phyloP scores from a whole-genome alignment of 1,140 invertebrate genomes.

The Drosophila dunni region DNA sequence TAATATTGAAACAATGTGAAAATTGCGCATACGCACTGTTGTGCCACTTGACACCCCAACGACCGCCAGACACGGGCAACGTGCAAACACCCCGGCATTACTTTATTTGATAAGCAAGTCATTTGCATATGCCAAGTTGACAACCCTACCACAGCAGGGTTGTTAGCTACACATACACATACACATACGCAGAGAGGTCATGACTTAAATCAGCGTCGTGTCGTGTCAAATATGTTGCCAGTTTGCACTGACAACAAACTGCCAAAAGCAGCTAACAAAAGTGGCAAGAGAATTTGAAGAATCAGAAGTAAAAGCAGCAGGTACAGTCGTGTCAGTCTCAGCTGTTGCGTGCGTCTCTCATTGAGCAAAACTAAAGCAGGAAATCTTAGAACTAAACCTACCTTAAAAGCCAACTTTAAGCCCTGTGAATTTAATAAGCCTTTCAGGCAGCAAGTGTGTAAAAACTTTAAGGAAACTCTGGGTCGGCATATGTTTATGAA shows the following conservation, averaged over 20 bases:
- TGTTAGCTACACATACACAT: not conserved
- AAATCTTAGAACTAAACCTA: not conserved
- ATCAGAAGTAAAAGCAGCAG: not conserved
- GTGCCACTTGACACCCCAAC: constrained; percentile 52
- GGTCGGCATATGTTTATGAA: constrained; percentile 42
- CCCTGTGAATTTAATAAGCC: not conserved
- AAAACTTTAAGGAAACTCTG: constrained; percentile 7
- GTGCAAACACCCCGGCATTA: constrained; percentile 40
- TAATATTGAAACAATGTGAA: constrained; percentile 83
- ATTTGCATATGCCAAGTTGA: constrained; percentile 77
- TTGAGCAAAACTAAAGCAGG: not conserved
- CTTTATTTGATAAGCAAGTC: constrained; percentile 82
- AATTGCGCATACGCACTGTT: constrained; percentile 81
- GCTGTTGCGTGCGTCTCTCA: not conserved
- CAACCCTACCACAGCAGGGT: constrained; percentile 25
- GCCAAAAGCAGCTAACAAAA: constrained; percentile 18
- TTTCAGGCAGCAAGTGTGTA: not conserved
- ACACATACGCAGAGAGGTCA: constrained; percentile 6
- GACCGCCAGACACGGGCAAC: constrained; percentile 20
- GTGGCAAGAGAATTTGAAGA: not conserved
- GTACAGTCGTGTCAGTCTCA: not conserved
- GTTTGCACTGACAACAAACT: constrained; percentile 43
- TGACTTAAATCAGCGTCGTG: constrained; percentile 61
- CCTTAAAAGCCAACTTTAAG: not conserved
- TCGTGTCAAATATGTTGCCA: constrained; percentile 69